Conservation (phyloP, 2,888 invertebrate species). For the Liopterus haemorrhoidalis region DNA sequence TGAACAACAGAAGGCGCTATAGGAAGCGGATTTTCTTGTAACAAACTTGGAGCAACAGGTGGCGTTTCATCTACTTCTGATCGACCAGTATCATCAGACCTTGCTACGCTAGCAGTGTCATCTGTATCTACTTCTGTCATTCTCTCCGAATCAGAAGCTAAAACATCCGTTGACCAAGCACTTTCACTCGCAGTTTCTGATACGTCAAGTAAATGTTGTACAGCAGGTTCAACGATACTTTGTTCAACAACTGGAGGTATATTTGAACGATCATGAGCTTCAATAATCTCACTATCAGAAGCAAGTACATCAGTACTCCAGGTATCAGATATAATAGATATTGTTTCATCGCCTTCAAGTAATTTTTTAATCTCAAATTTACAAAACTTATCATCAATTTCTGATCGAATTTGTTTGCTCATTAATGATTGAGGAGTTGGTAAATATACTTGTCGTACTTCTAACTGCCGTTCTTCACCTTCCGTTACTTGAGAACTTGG, state of each 20-base stretch:
- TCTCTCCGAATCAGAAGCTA: conserved; percentile 87
- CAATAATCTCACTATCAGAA: conserved; percentile 91
- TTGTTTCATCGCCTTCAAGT: conserved; percentile 76
- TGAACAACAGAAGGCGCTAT: conserved; percentile 20
- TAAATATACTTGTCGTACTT: conserved; percentile 38
- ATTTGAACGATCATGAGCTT: conserved; percentile 60
- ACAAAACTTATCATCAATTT: conserved; percentile 97
- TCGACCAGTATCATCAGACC: conserved; percentile 71
- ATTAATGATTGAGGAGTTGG: conserved; percentile 46
- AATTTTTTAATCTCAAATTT: conserved; percentile 89
- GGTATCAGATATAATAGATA: conserved; percentile 94
- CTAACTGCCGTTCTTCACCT: conserved; percentile 53
- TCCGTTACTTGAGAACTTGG: conserved; percentile 90
- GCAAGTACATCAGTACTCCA: conserved; percentile 98
- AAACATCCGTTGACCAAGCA: conserved; percentile 96
- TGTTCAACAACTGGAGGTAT: conserved; percentile 44
- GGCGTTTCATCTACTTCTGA: conserved; percentile 51
- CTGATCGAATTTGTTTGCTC: conserved; percentile 80
- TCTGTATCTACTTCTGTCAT: conserved; percentile 65
- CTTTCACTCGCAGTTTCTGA: conserved; percentile 92
- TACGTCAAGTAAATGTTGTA: conserved; percentile 56
- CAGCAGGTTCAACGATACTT: conserved; percentile 41
- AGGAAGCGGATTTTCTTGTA: conserved; percentile 19
- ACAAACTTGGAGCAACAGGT: conserved; percentile 28
- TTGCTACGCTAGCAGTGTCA: conserved; percentile 54